These are phyloP conservation scores for Dendrolimus kikuchii DNA, from an alignment of 1,140 invertebrate genomes.

Conservation along the genomic window DNA sequence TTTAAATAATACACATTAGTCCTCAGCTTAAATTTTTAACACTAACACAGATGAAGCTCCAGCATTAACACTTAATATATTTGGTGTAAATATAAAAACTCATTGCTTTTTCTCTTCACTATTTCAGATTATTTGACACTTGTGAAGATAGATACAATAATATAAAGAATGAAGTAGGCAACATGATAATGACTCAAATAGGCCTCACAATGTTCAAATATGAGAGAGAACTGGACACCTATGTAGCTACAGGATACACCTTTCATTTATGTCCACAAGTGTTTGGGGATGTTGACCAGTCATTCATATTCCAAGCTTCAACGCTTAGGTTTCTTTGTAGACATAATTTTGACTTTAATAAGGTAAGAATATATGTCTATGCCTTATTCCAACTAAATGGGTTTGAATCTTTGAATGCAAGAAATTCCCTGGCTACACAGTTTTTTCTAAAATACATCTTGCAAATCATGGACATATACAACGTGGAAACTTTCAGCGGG, in stretches of 20 bases:
- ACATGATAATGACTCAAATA: slow-evolving; percentile 76
- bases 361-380: too few relatives aligned
- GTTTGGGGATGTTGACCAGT: slow-evolving; percentile 73
- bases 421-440: too few relatives aligned
- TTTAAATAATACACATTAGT: too few relatives aligned
- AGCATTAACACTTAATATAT: background rate
- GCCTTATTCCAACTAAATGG: too few relatives aligned
- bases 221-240: slow-evolving; percentile 71
- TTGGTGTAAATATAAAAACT: background rate
- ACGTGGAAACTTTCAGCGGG: too few relatives aligned
- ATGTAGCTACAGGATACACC: slow-evolving; percentile 75
- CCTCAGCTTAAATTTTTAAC: background rate
- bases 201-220: slow-evolving; percentile 77
- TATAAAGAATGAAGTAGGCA: slow-evolving; percentile 71
- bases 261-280: slow-evolving; percentile 79
- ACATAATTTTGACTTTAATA: slow-evolving; percentile 83
- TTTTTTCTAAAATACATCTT: too few relatives aligned
- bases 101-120: slow-evolving; percentile 1
- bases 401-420: too few relatives aligned
- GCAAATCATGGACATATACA: too few relatives aligned
- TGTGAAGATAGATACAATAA: slow-evolving; percentile 75
- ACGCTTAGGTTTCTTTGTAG: slow-evolving; percentile 76
- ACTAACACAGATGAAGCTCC: background rate
- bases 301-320: slow-evolving; percentile 76
- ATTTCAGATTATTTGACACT: slow-evolving; percentile 81